phyloP scores from a whole-genome alignment of 2,888 invertebrate genomes.

The Chrysodeixis includens region DNA sequence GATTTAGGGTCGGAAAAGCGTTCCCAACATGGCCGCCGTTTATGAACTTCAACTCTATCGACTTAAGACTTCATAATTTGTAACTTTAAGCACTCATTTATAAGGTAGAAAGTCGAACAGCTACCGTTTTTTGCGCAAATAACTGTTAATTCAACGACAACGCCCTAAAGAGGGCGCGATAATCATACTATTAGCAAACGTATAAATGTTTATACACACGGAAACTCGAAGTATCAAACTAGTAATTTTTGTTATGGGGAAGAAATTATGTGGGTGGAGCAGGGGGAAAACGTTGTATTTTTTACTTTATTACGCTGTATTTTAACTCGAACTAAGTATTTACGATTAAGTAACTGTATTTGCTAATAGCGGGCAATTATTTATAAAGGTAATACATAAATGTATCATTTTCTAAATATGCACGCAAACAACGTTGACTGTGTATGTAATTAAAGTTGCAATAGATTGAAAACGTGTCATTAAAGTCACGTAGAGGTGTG shows the following conservation, averaged over 20 bases:
- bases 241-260: conserved; percentile 40
- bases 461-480: conserved; percentile 45
- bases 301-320: conserved; percentile 27
- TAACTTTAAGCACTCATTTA: conserved; percentile 41
- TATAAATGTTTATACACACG: conserved; percentile 58
- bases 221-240: conserved; percentile 32
- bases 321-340: conserved; percentile 23
- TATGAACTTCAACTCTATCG: conserved; percentile 52
- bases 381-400: conserved; percentile 43
- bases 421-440: conserved; percentile 46
- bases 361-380: conserved; percentile 37
- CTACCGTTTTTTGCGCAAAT: conserved; percentile 49
- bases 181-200: conserved; percentile 59
- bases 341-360: conserved; percentile 34
- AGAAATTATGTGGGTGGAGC: conserved; percentile 40
- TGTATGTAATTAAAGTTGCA: conserved; percentile 46
- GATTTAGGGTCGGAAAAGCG: conserved; percentile 72
- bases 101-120: conserved; percentile 52
- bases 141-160: conserved; percentile 62
- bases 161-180: conserved; percentile 65
- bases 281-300: conserved; percentile 21
- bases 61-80: conserved; percentile 40
- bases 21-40: conserved; percentile 66
- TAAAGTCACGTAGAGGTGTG: conserved; percentile 48
- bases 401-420: conserved; percentile 47